Percentiles rank a stretch among this genome's conserved stretches.
Conservation (phyloP, 2,888 invertebrate genomes). For the Caenorhabditis sinica region DNA sequence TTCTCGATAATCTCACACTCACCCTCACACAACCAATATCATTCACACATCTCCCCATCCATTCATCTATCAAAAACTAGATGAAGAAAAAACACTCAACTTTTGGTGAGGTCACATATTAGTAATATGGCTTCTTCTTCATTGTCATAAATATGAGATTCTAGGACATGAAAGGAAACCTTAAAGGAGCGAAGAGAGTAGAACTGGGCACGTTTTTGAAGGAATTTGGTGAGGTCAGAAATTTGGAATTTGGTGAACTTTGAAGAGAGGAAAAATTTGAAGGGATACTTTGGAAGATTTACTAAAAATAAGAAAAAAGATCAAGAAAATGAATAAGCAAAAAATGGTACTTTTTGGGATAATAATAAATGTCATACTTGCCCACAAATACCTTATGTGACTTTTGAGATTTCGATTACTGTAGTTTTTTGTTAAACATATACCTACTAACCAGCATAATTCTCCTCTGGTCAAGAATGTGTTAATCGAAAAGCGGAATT, state of each 20-base stretch:
- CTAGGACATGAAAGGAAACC: constrained; percentile 10
- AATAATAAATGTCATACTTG: too few relatives aligned
- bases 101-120: constrained; percentile 26
- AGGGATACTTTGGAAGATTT: too few relatives aligned
- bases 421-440: too few relatives aligned
- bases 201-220: not conserved
- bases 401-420: too few relatives aligned
- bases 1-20: not conserved
- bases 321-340: too few relatives aligned
- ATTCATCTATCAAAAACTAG: not conserved
- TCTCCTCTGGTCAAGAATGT: constrained; percentile 21
- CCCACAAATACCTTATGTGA: too few relatives aligned
- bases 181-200: constrained; percentile 22
- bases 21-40: too few relatives aligned
- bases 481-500: constrained; percentile 47
- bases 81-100: constrained; percentile 12
- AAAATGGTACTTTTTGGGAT: too few relatives aligned
- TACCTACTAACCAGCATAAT: too few relatives aligned
- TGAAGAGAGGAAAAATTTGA: too few relatives aligned
- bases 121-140: constrained; percentile 11
- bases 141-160: constrained; percentile 1
- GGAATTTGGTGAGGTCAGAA: not conserved
- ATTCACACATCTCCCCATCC: too few relatives aligned
- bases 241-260: not conserved
- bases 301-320: too few relatives aligned